These are phyloP conservation scores for Crambe crambe DNA, from an alignment of 37 sponge, comb jelly and placozoan species.

Conservation along the genomic window DNA sequence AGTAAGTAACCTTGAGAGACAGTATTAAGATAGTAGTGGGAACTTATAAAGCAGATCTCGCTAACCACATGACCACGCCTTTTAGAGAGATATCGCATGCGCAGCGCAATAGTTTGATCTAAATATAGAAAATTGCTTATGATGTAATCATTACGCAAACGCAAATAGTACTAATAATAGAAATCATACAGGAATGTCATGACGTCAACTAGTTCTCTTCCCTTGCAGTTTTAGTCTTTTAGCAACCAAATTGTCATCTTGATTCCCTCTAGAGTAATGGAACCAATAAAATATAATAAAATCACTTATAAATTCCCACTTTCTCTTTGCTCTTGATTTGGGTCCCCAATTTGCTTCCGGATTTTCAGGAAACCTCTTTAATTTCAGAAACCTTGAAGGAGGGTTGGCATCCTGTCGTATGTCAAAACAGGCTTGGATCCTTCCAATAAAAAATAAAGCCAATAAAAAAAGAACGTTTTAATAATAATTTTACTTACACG, in stretches of 20 bases:
- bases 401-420: constrained; percentile 85
- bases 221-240: constrained; percentile 50
- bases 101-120: too few relatives aligned
- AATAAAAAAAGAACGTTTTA: not conserved
- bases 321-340: constrained; percentile 90
- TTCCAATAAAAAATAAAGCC: constrained; percentile 1
- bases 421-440: constrained; percentile 66
- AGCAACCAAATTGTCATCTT: constrained; percentile 36
- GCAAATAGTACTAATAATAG: too few relatives aligned
- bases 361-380: constrained; percentile 89
- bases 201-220: constrained; percentile 40
- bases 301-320: constrained; percentile 31
- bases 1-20: too few relatives aligned
- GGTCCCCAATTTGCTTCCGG: constrained; percentile 99
- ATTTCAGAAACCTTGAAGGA: constrained; percentile 65
- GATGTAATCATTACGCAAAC: too few relatives aligned
- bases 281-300: not conserved
- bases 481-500: constrained; percentile 22
- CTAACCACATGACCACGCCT: too few relatives aligned
- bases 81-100: too few relatives aligned
- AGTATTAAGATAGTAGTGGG: too few relatives aligned
- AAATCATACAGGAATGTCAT: too few relatives aligned
- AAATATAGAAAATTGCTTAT: too few relatives aligned
- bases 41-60: too few relatives aligned
- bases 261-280: not conserved